Evolutionary conservation across 2,797 vertebrate species (phyloP).

Genomic region (Mergus octosetaceus): DNA sequence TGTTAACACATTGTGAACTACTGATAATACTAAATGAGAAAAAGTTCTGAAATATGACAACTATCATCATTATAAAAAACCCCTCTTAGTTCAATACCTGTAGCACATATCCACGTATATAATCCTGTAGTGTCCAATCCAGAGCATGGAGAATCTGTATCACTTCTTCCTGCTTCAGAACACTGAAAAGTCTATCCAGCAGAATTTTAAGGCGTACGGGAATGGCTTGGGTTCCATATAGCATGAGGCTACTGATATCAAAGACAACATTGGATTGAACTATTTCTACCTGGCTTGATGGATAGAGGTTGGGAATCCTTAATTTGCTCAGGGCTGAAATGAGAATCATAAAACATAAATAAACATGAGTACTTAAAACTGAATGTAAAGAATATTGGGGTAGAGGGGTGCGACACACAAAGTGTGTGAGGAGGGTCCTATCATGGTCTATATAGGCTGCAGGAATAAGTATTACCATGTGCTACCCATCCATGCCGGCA

Average conservation of each 20-base stretch:
- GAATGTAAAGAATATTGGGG: background rate
- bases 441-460: background rate
- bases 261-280: slow-evolving; percentile 98
- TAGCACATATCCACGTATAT: slow-evolving; percentile 94
- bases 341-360: slow-evolving; percentile 22
- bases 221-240: slow-evolving; percentile 95
- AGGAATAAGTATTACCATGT: slow-evolving; percentile 85
- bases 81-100: slow-evolving; percentile 82
- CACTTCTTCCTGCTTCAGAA: slow-evolving; percentile 95
- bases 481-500: slow-evolving; percentile 98
- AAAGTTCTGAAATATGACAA: background rate
- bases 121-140: slow-evolving; percentile 97
- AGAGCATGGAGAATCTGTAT: slow-evolving; percentile 93
- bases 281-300: slow-evolving; percentile 94
- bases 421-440: background rate
- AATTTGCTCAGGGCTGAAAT: slow-evolving; percentile 92
- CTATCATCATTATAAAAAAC: background rate
- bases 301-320: slow-evolving; percentile 89
- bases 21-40: background rate
- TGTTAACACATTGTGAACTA: background rate
- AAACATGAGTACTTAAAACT: background rate
- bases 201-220: slow-evolving; percentile 97
- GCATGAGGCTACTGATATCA: slow-evolving; percentile 96
- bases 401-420: background rate
- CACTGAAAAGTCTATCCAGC: slow-evolving; percentile 95